These are phyloP conservation scores for Pitta sordida DNA, from an alignment of 2,113 vertebrate genomes.

Conservation along the genomic window DNA sequence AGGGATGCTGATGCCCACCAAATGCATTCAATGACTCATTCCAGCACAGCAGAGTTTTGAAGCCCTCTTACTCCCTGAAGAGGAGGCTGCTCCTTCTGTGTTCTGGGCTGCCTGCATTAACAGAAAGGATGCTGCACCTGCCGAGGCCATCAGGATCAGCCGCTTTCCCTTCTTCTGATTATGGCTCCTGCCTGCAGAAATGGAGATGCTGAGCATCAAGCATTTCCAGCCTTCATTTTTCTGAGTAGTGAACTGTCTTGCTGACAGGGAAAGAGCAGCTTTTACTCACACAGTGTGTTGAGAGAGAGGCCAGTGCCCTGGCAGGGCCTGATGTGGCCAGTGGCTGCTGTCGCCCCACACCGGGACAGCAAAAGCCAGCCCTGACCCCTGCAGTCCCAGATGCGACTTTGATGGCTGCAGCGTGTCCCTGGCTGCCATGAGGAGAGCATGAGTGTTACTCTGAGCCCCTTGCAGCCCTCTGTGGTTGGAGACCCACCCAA, in stretches of 20 bases:
- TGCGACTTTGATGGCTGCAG: neutral
- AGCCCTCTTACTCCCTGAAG: neutral
- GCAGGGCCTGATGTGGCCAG: neutral
- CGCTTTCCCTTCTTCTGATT: neutral
- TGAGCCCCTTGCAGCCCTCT: neutral
- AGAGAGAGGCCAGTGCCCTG: neutral
- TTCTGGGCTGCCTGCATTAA: neutral
- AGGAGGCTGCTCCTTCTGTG: neutral
- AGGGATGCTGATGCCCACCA: neutral
- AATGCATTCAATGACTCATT: neutral
- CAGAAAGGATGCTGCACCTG: neutral
- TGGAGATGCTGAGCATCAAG: neutral
- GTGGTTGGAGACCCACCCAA: neutral
- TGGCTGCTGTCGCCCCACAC: accelerated
- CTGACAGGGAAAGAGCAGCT: neutral
- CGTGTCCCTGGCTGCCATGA: neutral
- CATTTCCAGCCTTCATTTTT: neutral
- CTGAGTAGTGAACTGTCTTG: neutral
- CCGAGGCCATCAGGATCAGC: neutral
- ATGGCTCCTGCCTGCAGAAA: neutral
- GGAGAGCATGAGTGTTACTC: accelerated
- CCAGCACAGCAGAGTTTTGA: neutral
- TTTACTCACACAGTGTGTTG: neutral
- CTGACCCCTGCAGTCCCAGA: neutral
- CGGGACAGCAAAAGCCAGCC: neutral